phyloP scores from a whole-genome alignment of 2,888 invertebrate genomes.

The Cheilosia soror region DNA sequence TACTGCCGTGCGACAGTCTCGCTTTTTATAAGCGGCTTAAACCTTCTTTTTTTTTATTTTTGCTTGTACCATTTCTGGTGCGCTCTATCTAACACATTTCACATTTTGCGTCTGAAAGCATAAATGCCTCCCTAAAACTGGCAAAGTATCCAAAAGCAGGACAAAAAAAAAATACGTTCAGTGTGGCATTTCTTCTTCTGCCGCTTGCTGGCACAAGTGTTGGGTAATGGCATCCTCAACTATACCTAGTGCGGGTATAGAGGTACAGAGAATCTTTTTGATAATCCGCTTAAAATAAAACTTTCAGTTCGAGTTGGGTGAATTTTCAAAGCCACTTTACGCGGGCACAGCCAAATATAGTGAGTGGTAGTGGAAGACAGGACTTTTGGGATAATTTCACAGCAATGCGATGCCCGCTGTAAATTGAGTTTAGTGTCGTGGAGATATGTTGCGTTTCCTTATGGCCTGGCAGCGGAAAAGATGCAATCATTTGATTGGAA shows the following conservation, averaged over 20 bases:
- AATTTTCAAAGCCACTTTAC: conserved; percentile 6
- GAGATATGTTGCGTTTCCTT: conserved; percentile 5
- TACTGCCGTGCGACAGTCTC: conserved; percentile 26
- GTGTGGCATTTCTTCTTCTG: conserved; percentile 33
- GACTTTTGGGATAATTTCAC: conserved; percentile 42
- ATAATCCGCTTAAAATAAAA: conserved; percentile 69
- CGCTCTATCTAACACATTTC: conserved; percentile 26
- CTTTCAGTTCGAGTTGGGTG: conserved; percentile 55
- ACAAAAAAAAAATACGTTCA: conserved; percentile 13
- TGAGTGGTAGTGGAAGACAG: neutral
- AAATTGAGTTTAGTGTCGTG: conserved; percentile 57
- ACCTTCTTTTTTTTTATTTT: neutral
- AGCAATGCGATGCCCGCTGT: conserved; percentile 62
- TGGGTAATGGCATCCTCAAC: neutral
- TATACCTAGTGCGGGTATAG: neutral
- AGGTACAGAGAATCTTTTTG: conserved; percentile 20
- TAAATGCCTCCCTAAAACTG: conserved; percentile 28
- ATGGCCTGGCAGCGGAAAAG: neutral
- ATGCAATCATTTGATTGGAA: conserved; percentile 8
- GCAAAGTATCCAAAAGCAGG: conserved; percentile 57
- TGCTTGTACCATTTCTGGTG: neutral
- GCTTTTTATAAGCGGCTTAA: conserved; percentile 46
- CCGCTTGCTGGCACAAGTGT: conserved; percentile 2
- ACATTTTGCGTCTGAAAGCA: conserved; percentile 55
- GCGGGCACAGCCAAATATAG: neutral